Percentiles rank a stretch among this genome's conserved stretches.
Conservation (phyloP, 2,113 vertebrate species). For the Macrotus californicus region DNA sequence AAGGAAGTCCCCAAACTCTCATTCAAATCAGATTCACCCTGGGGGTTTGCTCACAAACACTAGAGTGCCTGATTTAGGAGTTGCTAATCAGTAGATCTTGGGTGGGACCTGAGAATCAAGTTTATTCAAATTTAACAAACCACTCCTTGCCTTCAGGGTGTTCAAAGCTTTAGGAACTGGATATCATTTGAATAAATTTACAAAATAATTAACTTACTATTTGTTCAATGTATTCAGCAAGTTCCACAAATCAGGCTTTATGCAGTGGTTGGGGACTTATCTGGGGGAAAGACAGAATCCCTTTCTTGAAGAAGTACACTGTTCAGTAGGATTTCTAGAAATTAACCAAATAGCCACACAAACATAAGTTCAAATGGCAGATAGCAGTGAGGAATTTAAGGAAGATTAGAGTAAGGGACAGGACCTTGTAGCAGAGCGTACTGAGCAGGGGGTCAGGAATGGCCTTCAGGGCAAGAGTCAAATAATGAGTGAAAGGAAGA, state of each 20-base stretch:
- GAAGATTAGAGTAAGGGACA: not conserved
- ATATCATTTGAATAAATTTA: not conserved
- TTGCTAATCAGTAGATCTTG: not conserved
- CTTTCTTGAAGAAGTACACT: not conserved
- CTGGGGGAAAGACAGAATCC: not conserved
- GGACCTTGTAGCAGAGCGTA: not conserved
- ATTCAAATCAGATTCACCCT: not conserved
- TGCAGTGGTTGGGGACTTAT: not conserved
- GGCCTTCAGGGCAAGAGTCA: not conserved
- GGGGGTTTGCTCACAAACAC: not conserved
- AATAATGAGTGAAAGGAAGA: not conserved
- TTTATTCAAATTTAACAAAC: not conserved
- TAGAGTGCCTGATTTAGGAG: fast-evolving
- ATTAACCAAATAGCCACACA: not conserved
- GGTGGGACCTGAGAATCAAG: not conserved
- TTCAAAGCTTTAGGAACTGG: not conserved
- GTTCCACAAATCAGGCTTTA: not conserved
- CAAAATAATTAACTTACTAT: not conserved
- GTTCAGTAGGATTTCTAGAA: not conserved
- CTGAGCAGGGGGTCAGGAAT: not conserved
- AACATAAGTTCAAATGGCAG: not conserved
- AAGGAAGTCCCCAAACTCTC: not conserved
- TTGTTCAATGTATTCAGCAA: not conserved
- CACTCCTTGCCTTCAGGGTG: not conserved
- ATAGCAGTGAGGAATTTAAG: not conserved